Evolutionary conservation across 2,113 vertebrate genomes (phyloP).

Genomic region (Oryctolagus cuniculus): mOryCun1.1 NC_091449.1:57622501-57623000

Average conservation of each 20-base stretch:
- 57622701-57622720: not conserved
- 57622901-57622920: conserved; percentile 6
- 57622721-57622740: not conserved
- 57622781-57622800: not conserved
- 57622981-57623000: not conserved
- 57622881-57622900: conserved; percentile 26
- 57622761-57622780: not conserved
- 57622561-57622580: not conserved
- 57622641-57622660: conserved; percentile 15
- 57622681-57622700: not conserved
- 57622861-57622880: not conserved
- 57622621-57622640: conserved; percentile 20
- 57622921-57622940: not conserved
- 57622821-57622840: not conserved
- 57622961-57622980: not conserved
- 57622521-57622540: conserved; percentile 4
- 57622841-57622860: not conserved
- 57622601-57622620: not conserved
- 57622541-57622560: not conserved
- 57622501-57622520: conserved; percentile 21
- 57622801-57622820: not conserved
- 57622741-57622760: not conserved
- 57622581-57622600: not conserved
- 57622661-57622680: not conserved
- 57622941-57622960: not conserved